A percentile compares a stretch with the other conserved stretches of the same genome.
phyloP scores from a whole-genome alignment of 2,888 invertebrate species.

The Gastrophysa polygoni region DNA sequence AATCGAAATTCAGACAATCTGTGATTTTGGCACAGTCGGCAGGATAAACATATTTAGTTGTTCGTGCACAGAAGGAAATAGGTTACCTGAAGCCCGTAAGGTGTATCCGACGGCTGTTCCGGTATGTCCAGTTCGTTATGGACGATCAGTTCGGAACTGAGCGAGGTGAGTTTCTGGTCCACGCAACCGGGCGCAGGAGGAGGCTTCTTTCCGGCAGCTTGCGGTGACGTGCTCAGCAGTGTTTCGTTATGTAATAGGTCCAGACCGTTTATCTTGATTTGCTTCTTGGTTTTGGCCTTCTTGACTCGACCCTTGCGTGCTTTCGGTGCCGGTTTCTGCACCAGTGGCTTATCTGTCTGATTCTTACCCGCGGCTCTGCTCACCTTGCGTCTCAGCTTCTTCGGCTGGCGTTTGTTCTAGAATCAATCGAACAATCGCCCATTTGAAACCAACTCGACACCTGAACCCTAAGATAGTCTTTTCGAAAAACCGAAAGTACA shows the following conservation, averaged over 20 bases:
- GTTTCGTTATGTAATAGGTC: constrained; percentile 90
- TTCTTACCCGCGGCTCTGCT: constrained; percentile 51
- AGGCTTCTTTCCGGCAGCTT: constrained; percentile 72
- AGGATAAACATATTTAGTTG: too few relatives aligned
- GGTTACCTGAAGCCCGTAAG: constrained; percentile 80
- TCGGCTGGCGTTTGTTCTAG: constrained; percentile 54
- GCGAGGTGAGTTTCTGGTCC: constrained; percentile 84
- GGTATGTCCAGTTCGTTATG: constrained; percentile 87
- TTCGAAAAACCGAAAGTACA: too few relatives aligned
- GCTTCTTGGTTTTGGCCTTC: constrained; percentile 67
- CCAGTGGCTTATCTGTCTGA: constrained; percentile 39
- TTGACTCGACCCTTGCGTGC: constrained; percentile 66
- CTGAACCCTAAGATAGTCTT: too few relatives aligned
- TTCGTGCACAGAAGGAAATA: too few relatives aligned
- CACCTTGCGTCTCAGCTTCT: constrained; percentile 60
- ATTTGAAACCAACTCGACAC: too few relatives aligned
- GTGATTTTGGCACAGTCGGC: too few relatives aligned
- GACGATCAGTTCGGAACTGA: constrained; percentile 70
- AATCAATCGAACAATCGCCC: background rate
- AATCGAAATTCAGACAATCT: too few relatives aligned
- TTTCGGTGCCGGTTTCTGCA: constrained; percentile 55
- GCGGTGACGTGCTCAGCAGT: constrained; percentile 81
- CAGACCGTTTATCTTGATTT: constrained; percentile 81
- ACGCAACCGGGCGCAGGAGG: constrained; percentile 92
- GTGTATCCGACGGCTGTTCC: constrained; percentile 75